Evolutionary conservation across 2,888 invertebrate genomes (phyloP).

Genomic region (Acrobeloides nanus): DNA sequence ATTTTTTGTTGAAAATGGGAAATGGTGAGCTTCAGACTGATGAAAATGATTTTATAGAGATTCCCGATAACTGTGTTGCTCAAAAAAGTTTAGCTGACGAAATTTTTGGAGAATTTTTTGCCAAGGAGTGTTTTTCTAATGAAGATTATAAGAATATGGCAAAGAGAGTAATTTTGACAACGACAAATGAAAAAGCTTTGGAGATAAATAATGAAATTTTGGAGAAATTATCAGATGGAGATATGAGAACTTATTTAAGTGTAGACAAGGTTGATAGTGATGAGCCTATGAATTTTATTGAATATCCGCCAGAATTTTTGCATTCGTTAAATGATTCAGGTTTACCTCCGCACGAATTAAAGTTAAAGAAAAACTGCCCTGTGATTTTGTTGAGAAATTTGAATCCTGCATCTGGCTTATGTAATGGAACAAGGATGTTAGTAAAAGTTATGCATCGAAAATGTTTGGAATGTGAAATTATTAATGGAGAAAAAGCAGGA

Average conservation of each 20-base stretch:
- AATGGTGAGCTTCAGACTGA: conserved; percentile 4
- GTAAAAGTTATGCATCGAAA: conserved; percentile 7
- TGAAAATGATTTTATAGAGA: conserved; percentile 7
- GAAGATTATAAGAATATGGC: neutral
- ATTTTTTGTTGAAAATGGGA: conserved; percentile 6
- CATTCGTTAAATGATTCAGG: conserved; percentile 7
- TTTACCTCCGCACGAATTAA: conserved; percentile 7
- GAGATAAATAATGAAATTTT: conserved; percentile 7
- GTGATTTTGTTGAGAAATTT: conserved; percentile 7
- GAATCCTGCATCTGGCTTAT: conserved; percentile 7
- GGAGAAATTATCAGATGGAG: neutral
- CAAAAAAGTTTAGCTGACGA: conserved; percentile 7
- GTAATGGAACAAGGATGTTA: conserved; percentile 10
- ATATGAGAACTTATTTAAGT: conserved; percentile 7
- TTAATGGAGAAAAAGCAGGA: conserved; percentile 6
- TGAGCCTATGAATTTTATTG: neutral
- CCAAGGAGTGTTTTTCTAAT: conserved; percentile 1
- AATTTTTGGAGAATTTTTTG: conserved; percentile 9
- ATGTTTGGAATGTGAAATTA: conserved; percentile 6
- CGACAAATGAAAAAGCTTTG: conserved; percentile 6
- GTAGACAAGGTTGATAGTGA: conserved; percentile 8
- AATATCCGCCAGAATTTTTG: conserved; percentile 2
- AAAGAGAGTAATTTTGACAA: conserved; percentile 8
- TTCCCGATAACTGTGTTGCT: conserved; percentile 8
- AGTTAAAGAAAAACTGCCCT: conserved; percentile 8